Evolutionary conservation across 2,888 invertebrate genomes (phyloP), one percentile per base, ranked within the genome.

Genomic region (Chouioia cunea): DNA sequence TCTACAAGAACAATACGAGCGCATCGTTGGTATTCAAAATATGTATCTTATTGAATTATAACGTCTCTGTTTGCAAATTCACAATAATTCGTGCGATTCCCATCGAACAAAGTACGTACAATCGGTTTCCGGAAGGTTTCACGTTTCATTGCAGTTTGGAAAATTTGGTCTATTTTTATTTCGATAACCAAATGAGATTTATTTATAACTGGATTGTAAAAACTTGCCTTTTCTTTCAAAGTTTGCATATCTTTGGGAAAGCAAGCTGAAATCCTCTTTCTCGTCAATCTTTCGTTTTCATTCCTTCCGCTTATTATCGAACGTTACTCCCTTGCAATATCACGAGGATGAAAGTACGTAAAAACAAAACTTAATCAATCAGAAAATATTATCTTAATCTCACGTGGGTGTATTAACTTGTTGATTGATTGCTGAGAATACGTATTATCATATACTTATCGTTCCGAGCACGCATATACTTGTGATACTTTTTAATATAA

Each of bases 331-430:
- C 46, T 27, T 6, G 27, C 8, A n/a, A 46, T 46, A 14, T 2
- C 46, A 46, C 15, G 4, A 22, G 23, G 23, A 16, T 27, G 36
- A 16, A 4, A 54, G 22, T 23, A 15, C 16, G n/a, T 23, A 56
- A 16, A 56, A 56, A 56, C 27, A 56, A 36, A 56, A 16, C 27
- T 56, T 23, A 36, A 56, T 56, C 23, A 23, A 56, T 56, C 36
- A 27, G 27, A 4, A 27, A 27, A 27, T 27, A 6, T 4, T 27
- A 27, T 6, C 27, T 6, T 27, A 27, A n/a, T n/a, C 27, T 27
- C 27, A 27, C 27, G 27, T 4, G 3, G 27, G 27, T 27, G 27
- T 27, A 27, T 27, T 27, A 27, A 27, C 27, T 27, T 27, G 2
- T 27, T 27, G 27, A 27, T 27, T 6, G 27, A 27, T 27, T 27